Evolutionary conservation across 2,113 vertebrate genomes (phyloP).

Genomic region (Cavia aperea): DNA sequence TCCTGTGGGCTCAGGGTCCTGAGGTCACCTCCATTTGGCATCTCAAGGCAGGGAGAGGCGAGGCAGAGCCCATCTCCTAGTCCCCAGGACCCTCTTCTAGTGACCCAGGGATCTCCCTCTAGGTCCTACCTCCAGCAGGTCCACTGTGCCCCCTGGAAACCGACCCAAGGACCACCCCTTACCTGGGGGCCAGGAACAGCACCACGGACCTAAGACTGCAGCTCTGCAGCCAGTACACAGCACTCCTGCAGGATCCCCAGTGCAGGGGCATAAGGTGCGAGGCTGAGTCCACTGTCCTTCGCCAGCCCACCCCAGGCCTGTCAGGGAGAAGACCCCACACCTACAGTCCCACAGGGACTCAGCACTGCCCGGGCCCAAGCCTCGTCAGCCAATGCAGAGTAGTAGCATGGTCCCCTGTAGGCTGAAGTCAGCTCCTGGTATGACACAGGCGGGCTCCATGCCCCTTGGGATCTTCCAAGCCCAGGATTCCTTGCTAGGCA

Average conservation of each 20-base stretch:
- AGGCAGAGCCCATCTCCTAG: neutral
- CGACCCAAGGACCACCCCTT: neutral
- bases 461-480: neutral
- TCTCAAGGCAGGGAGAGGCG: neutral
- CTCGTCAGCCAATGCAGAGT: neutral
- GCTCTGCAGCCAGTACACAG: neutral
- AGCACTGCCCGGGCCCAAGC: neutral
- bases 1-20: too few relatives aligned
- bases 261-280: neutral
- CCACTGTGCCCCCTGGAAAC: neutral
- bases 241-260: neutral
- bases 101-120: neutral
- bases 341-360: accelerated
- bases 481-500: neutral
- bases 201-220: neutral
- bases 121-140: neutral
- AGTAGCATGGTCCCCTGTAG: neutral
- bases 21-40: too few relatives aligned
- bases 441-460: neutral
- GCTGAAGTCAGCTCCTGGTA: neutral
- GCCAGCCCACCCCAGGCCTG: neutral
- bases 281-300: neutral
- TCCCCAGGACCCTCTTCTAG: neutral
- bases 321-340: neutral
- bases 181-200: neutral